Base-by-base conservation (phyloP, 2,113 vertebrate species). In the Ciconia boyciana region DNA sequence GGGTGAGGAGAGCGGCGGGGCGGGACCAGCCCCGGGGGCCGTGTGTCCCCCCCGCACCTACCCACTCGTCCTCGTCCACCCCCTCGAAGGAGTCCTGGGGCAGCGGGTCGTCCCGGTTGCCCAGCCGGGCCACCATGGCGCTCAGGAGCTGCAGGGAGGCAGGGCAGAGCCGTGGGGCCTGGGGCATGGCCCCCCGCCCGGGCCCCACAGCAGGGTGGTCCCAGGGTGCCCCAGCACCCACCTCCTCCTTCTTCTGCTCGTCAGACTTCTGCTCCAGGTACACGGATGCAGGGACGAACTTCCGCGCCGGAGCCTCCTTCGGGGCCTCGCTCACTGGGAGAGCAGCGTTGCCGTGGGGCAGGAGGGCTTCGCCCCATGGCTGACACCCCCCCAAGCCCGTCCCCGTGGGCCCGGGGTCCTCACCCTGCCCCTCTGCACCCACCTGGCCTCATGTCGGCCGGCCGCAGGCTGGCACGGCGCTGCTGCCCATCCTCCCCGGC, bases 181-280 rank as follows among this genome's bases (percentile, higher is more conserved):
- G n/a, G n/a, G n/a, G n/a, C n/a, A n/a, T n/a, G n/a, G n/a, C n/a
- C n/a, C n/a, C n/a, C n/a, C n/a, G n/a, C 39, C 51, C 18, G 0
- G 21, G 41, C 65, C 51, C 58, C 1, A 11, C 7, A 3, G 7
- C 43, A 12, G 11, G 6, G 36, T 1, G 17, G 24, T 48, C 48
- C 15, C 0, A 2, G 34, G 2, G 1, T 18, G 8, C 8, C 57
- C 43, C 61, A 4, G 31, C 55, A 93, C 96, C 54, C 83, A 99
- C 99, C 99, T 99, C 99, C 52, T 99, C 99, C 96, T 99, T 99
- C 97, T 99, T 99, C 97, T 99, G 99, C 83, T 99, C 98, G 9
- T 99, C 99, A 0, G 98, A 99, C 95, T 99, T 99, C 98, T 99
- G 99, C 87, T 99, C 99, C 95, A 99, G 98, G 96, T 99, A 99